Conservation (phyloP, 37 sponge, comb jelly and placozoan genomes). For the Beroe ovata region DNA sequence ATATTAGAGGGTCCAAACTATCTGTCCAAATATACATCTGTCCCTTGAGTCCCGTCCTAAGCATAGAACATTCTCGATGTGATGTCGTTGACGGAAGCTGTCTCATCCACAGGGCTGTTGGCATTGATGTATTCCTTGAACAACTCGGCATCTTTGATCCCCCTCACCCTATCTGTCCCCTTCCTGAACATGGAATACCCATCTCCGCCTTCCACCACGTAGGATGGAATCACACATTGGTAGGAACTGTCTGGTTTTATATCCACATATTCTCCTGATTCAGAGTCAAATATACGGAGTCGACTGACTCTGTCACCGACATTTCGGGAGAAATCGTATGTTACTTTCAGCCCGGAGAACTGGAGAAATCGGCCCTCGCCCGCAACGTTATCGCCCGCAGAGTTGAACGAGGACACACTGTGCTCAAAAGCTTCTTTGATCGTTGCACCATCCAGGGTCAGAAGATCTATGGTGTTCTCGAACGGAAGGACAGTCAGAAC, state of each 20-base stretch:
- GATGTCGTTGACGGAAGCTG: background rate
- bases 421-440: constrained; percentile 30
- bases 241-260: background rate
- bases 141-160: background rate
- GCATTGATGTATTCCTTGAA: background rate
- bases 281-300: background rate
- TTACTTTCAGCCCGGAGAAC: constrained; percentile 5
- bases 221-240: background rate
- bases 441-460: background rate
- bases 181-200: constrained; percentile 1
- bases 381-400: background rate
- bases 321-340: background rate
- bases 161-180: background rate
- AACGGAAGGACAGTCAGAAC: constrained; percentile 52
- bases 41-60: background rate
- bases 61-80: background rate
- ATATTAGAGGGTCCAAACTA: no score
- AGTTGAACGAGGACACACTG: constrained; percentile 16
- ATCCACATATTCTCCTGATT: background rate
- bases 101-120: constrained; percentile 6
- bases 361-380: constrained; percentile 17
- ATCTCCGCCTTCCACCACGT: constrained; percentile 15
- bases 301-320: background rate
- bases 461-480: constrained; percentile 42
- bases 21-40: no score